Conservation (phyloP, 2,797 vertebrate species). For the Tokudaia tokunoshimensis region DNA sequence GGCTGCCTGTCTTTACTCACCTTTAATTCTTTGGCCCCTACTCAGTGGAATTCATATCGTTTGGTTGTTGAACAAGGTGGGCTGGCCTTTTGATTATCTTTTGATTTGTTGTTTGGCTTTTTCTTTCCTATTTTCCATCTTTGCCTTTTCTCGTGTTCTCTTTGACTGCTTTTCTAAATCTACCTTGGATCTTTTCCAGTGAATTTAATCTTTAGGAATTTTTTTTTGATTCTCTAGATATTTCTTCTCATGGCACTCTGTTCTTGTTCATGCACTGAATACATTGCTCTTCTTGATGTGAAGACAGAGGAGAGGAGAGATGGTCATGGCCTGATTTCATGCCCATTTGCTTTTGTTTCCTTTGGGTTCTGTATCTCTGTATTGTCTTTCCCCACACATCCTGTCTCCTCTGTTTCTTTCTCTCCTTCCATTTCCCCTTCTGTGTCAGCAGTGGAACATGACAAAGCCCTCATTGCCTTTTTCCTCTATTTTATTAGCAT, state of each 20-base stretch:
- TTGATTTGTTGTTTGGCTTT: constrained; percentile 44
- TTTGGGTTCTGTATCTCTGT: neutral
- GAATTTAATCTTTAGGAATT: constrained; percentile 62
- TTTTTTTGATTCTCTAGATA: constrained; percentile 42
- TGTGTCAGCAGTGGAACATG: neutral
- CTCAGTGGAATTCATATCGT: neutral
- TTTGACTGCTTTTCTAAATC: constrained; percentile 59
- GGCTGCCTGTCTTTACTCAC: neutral
- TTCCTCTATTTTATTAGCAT: neutral
- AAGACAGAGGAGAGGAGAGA: neutral
- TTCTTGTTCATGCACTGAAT: neutral
- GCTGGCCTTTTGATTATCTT: neutral
- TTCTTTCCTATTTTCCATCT: constrained; percentile 26
- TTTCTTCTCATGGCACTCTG: constrained; percentile 52
- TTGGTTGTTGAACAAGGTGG: constrained; percentile 19
- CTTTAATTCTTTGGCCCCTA: neutral
- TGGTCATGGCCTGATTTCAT: neutral
- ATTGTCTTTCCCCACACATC: neutral
- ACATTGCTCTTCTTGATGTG: constrained; percentile 19
- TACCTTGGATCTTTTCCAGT: constrained; percentile 59
- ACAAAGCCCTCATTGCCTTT: neutral
- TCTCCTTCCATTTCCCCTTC: neutral
- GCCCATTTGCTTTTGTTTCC: constrained; percentile 7
- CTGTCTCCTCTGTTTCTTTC: neutral
- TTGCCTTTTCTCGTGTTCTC: constrained; percentile 61